These are phyloP conservation scores for Leptopilina syphax DNA, from an alignment of 2,888 invertebrate species.

Conservation along the genomic window DNA sequence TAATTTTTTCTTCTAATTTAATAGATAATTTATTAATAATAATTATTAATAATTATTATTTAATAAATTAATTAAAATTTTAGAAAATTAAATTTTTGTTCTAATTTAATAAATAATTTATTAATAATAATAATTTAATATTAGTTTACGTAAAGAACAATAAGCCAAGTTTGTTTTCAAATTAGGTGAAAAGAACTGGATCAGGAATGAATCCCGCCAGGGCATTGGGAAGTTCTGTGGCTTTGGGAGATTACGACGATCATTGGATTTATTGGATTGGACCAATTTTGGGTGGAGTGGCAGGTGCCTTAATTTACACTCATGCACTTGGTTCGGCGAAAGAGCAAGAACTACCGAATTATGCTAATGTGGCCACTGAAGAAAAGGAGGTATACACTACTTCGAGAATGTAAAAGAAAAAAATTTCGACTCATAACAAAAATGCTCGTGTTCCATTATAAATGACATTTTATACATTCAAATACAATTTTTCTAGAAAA, in stretches of 20 bases:
- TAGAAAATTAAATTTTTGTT: too few species aligned
- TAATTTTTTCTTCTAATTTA: too few species aligned
- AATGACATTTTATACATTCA: conserved; percentile 14
- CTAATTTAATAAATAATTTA: too few species aligned
- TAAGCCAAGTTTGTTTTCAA: not conserved
- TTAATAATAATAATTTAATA: too few species aligned
- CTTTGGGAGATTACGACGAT: conserved; percentile 84
- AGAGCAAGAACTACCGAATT: conserved; percentile 70
- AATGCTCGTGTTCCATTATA: conserved; percentile 28
- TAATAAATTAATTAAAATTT: too few species aligned
- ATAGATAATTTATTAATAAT: too few species aligned
- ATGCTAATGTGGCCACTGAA: conserved; percentile 74
- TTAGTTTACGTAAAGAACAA: too few species aligned
- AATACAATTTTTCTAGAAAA: not conserved
- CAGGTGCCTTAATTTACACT: conserved; percentile 87
- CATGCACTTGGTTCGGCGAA: conserved; percentile 77
- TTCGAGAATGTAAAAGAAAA: conserved; percentile 48
- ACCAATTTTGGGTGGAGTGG: conserved; percentile 88
- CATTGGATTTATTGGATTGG: conserved; percentile 98
- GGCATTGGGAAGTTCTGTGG: conserved; percentile 91
- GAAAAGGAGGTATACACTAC: conserved; percentile 75
- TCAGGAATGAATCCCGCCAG: conserved; percentile 96
- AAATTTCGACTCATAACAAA: conserved; percentile 31
- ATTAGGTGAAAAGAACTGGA: conserved; percentile 83
- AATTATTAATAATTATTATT: too few species aligned